Base-by-base conservation (phyloP, 1,140 invertebrate genomes). In the Andrena cerasifolii region DNA sequence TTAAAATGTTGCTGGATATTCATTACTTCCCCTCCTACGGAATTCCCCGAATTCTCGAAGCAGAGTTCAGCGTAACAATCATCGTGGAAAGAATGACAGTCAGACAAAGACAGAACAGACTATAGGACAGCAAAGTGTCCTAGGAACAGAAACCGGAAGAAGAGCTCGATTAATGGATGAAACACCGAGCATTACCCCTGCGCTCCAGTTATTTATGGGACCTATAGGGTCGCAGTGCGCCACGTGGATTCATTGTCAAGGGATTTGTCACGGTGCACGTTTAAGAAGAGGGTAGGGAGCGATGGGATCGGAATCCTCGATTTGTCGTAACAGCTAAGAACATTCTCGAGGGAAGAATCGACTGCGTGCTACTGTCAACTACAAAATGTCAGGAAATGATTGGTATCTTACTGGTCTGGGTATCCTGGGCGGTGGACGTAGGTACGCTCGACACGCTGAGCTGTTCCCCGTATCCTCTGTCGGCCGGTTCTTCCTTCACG, bases 401-500 rank as follows among this genome's bases (percentile, higher is more conserved):
- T 0, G 24, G 16, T 65, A 3, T 63, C 81, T 89, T 78, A 89
- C 88, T 72, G 51, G 72, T 86, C 33, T 65, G 81, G 26, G 79
- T 72, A 16, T 88, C 86, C 67, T 85, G 87, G 36, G 80, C 70
- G 8, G 80, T 75, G 21, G 87, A 73, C n/a, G 85, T 71, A 8
- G 82, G 74, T 54, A 88, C 76, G 51, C 54, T 86, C 14, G 88
- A 62, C 0, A 88, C 67, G 18, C 85, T 14, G 45, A 87, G 82
- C 21, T 88, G 77, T 28, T 90, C 88, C 5, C 81, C 79, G 58
- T 89, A 90, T n/a, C 85, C 88, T 36, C 86, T 82, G 75, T 90
- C 89, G 45, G 86, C 71, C 31, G 89, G 89, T 71, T 90, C 89
- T 24, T 89, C 86, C 49, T 90, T 90, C 28, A 90, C 87, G 16